A percentile compares a stretch with the other conserved stretches of the same genome.
phyloP scores from a whole-genome alignment of 35 echinoderm and acorn worm genomes.

The Amphiura filiformis region DNA sequence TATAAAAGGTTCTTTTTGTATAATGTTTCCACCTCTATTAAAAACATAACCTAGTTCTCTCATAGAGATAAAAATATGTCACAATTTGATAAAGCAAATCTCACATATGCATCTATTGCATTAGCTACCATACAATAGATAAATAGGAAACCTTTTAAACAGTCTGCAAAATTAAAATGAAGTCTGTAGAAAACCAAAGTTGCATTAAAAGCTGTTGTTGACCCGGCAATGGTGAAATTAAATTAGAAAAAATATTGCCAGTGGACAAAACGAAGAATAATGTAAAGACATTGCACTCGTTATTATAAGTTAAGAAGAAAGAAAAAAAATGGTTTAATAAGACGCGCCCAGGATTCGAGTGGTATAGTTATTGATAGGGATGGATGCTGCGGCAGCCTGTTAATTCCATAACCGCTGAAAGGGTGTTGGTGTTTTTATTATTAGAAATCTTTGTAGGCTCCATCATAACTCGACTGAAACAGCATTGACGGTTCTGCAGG shows the following conservation, averaged over 20 bases:
- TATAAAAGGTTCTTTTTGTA: too few relatives aligned
- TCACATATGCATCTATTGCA: not conserved
- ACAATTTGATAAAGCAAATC: not conserved
- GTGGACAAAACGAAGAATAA: not conserved
- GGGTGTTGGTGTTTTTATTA: conserved; percentile 14
- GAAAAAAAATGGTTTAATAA: conserved; percentile 12
- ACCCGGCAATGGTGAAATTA: conserved; percentile 13
- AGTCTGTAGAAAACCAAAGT: conserved; percentile 1
- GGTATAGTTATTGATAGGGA: not conserved
- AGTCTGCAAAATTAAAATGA: conserved; percentile 3
- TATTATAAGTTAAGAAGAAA: not conserved
- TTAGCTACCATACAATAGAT: not conserved
- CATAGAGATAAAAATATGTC: not conserved
- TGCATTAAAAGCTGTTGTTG: conserved; percentile 11
- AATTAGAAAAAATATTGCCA: conserved; percentile 12
- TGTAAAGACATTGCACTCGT: conserved; percentile 10
- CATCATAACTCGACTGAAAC: conserved; percentile 9
- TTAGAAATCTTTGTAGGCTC: conserved; percentile 11
- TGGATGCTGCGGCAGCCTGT: not conserved
- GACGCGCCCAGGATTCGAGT: not conserved
- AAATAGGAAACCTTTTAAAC: conserved; percentile 3
- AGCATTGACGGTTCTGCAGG: not conserved
- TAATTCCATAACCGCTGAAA: conserved; percentile 14
- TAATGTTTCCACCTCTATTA: too few relatives aligned
- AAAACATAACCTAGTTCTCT: not conserved